Base-by-base conservation (phyloP, 2,113 vertebrate species). In the Phodopus roborovskii region DNA sequence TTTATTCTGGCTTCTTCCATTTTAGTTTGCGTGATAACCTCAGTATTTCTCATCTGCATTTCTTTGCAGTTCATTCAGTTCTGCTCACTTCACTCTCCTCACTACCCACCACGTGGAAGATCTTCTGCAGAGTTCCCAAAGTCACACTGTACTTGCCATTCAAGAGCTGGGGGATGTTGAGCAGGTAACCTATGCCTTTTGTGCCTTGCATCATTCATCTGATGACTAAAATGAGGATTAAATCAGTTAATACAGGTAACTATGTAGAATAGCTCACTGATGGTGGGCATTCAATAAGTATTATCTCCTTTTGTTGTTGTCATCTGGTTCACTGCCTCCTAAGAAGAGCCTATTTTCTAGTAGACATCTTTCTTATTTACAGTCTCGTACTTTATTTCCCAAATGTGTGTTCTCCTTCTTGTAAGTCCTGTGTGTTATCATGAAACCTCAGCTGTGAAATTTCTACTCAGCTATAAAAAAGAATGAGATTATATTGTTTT, bases 111-210 rank as follows among this genome's bases (percentile, higher is more conserved):
- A 13, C 50, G 39, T 9, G 5, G 10, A 42, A 42, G 68, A 11
- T 91, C 58, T 75, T 94, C 30, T 84, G 90, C 26, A 85, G 84
- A 85, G 10, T 89, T 75, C 33, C 50, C 71, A n/a, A 20, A 62
- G 16, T 85, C 91, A 71, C 12, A 53, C 11, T 56, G 12, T 77
- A 36, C 71, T 53, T 71, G 26, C 5, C 33, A 87, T 39, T 79
- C 13, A 71, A 22, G 53, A 92, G 20, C 66, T 81, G 19, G 88
- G 68, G 92, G 94, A 50, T 60, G 58, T 0, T 74, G 22, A n/a
- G 19, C 33, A 83, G 94, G 5, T 89, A 79, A 60, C 36, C n/a
- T 78, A 64, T 64, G 1, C 16, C 77, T n/a, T 89, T 33, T 71
- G 17, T 62, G 30, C 48, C 60, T 92, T 3, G 7, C 1, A 30